Base-by-base conservation (phyloP, 2,797 vertebrate genomes). In the Aulostomus chinensis region DNA sequence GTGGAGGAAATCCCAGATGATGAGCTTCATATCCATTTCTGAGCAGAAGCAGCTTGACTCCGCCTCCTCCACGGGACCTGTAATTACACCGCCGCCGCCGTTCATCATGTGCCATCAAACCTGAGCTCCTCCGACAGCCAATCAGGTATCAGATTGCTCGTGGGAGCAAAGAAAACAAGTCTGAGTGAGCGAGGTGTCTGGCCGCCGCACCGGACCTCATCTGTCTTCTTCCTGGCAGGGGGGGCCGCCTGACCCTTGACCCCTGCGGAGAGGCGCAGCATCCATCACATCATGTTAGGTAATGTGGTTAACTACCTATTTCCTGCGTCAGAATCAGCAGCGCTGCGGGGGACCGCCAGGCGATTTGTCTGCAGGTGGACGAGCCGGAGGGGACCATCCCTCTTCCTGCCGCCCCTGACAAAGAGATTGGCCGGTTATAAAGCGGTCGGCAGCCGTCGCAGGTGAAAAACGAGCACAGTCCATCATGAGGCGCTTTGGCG, bases 281-380 rank as follows among this genome's bases (percentile, higher is more conserved):
- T 94, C 91, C 89, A 92, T 92, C 91, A 93, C 67, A 20, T 67
- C 77, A 34, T 55, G 77, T 87, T 89, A 57, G 89, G 79, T 91
- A 86, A 88, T 87, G 60, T 74, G 63, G 83, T 89, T 91, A 86
- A 89, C 86, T 68, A 37, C 70, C 70, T 57, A 71, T 81, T 88
- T 86, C 71, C 83, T 73, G 78, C 69, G 38, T 82, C 70, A 82
- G 66, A 73, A 13, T 35, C 8, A 3, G 18, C 68, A 29, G 24
- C 0, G 64, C 68, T 31, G 52, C 41, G 8, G 56, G 64, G 55
- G 31, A 43, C 47, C 32, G 61, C 40, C 18, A 45, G 68, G 11
- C 12, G 13, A 36, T 56, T 78, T 55, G 42, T 63, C 57, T 59
- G 43, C 80, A 81, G 85, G 81, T 81, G 25, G 58, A 68, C 9